Evolutionary conservation across 2,113 vertebrate species (phyloP).

Genomic region (Penelope pileata): DNA sequence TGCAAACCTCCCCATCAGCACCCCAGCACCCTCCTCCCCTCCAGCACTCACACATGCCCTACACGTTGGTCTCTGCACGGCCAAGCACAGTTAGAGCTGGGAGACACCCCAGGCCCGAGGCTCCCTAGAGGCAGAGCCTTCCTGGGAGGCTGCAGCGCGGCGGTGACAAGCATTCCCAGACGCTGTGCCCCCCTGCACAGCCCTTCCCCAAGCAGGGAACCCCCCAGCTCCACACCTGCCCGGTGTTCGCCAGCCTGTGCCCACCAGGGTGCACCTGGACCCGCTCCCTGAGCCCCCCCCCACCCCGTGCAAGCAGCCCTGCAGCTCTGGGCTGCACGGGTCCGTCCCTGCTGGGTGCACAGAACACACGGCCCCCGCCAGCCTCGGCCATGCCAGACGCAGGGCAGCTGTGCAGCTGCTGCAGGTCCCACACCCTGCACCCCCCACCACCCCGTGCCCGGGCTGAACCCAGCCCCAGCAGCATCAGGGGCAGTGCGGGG

Average conservation of each 20-base stretch:
- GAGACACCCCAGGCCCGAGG: not conserved
- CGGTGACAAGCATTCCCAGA: too few species aligned
- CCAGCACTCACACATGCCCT: not conserved
- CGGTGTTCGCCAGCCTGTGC: not conserved
- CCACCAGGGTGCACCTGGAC: too few species aligned
- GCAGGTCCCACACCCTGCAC: not conserved
- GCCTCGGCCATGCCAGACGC: not conserved
- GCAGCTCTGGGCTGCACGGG: too few species aligned
- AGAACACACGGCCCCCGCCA: fast-evolving
- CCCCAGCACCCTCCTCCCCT: not conserved
- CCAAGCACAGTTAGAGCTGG: fast-evolving
- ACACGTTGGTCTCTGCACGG: fast-evolving
- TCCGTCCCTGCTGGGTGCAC: not conserved
- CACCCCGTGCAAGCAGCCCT: too few species aligned
- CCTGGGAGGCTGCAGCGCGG: not conserved
- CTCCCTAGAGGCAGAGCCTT: not conserved
- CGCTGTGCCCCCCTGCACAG: fast-evolving
- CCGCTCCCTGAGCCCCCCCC: too few species aligned
- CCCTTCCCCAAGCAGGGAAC: not conserved
- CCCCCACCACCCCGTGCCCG: not conserved
- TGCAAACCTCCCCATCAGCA: not conserved
- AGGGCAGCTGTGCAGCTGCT: not conserved
- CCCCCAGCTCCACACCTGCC: not conserved
- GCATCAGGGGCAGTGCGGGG: fast-evolving
- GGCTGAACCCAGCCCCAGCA: not conserved